A percentile compares a stretch with the other conserved stretches of the same genome.
phyloP scores from a whole-genome alignment of 2,113 vertebrate genomes.

The Albula goreensis region DNA sequence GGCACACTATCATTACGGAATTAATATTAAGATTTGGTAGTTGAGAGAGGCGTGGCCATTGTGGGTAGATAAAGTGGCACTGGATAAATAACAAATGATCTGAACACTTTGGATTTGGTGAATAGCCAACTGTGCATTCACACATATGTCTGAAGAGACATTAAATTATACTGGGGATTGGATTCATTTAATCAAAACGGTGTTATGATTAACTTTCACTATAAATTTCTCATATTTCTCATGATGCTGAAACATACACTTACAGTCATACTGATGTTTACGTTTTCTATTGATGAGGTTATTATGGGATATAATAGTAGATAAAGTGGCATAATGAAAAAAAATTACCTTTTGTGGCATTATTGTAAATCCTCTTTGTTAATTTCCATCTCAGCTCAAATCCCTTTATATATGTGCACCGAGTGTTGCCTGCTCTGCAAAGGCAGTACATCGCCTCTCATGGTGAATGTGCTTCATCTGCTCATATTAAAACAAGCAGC shows the following conservation, averaged over 20 bases:
- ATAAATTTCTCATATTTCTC: not conserved
- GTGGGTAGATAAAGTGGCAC: not conserved
- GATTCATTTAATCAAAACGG: not conserved
- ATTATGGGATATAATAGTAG: not conserved
- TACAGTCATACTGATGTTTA: not conserved
- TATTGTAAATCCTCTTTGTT: not conserved
- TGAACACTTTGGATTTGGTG: not conserved
- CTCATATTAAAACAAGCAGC: not conserved
- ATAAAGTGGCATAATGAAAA: not conserved
- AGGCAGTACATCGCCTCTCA: not conserved
- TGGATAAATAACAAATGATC: not conserved
- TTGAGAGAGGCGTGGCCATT: not conserved
- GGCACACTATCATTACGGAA: not conserved
- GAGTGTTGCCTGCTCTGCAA: not conserved
- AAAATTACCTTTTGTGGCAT: not conserved
- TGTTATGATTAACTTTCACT: not conserved
- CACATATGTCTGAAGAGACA: not conserved
- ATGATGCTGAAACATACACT: not conserved
- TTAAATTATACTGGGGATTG: not conserved
- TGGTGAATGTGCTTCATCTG: not conserved
- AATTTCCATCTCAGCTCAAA: not conserved
- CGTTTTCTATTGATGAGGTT: not conserved
- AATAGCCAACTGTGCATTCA: not conserved
- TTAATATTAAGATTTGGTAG: not conserved
- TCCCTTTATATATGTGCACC: not conserved